Percentiles rank a stretch among this genome's conserved stretches.
These are phyloP conservation scores for Watsonalla binaria DNA, from an alignment of 2,888 invertebrate genomes.

Conservation along the genomic window DNA sequence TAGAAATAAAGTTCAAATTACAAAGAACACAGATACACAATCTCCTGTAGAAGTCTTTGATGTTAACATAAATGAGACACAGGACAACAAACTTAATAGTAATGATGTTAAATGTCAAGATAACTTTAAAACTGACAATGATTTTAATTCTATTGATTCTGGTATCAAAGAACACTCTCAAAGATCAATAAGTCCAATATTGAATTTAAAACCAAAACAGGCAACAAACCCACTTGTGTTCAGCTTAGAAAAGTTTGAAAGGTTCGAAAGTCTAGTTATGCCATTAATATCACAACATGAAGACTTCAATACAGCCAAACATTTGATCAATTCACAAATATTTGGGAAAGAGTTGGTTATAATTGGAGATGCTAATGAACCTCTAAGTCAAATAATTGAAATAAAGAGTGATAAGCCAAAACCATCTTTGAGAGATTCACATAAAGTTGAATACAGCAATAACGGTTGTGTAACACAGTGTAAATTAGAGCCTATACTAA, in stretches of 20 bases:
- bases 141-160: background rate
- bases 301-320: conserved; percentile 38
- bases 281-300: conserved; percentile 38
- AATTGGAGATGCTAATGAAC: conserved; percentile 20
- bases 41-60: background rate
- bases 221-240: conserved; percentile 37
- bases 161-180: conserved; percentile 12
- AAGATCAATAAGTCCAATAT: conserved; percentile 41
- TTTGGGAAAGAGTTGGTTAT: conserved; percentile 36
- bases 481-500: too few species aligned
- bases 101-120: conserved; percentile 3
- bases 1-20: background rate
- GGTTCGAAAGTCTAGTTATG: conserved; percentile 50
- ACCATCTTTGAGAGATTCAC: background rate
- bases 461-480: background rate
- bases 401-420: conserved; percentile 8
- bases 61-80: background rate
- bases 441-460: background rate
- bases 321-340: conserved; percentile 55
- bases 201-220: conserved; percentile 28
- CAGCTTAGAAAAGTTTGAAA: conserved; percentile 53
- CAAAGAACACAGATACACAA: background rate
- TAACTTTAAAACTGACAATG: background rate
- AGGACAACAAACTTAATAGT: conserved; percentile 1
- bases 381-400: conserved; percentile 25